A percentile compares a stretch with the other conserved stretches of the same genome.
Evolutionary conservation across 2,113 vertebrate species (phyloP).

Genomic region (Synchiropus splendidus): DNA sequence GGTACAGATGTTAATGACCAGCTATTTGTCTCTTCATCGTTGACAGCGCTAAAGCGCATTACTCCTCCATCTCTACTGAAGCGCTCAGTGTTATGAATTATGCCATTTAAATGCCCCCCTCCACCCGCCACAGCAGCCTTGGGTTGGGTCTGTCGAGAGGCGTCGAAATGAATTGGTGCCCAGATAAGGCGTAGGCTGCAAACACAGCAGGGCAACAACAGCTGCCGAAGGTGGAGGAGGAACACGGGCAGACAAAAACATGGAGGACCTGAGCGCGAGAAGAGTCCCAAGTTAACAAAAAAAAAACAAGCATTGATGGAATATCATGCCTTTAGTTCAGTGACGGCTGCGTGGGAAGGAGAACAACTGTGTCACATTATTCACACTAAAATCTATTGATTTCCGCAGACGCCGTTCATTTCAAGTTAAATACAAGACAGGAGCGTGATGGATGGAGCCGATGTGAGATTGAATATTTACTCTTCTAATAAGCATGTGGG

Average conservation of each 20-base stretch:
- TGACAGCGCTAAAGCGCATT: slow-evolving; percentile 52
- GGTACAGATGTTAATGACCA: slow-evolving; percentile 37
- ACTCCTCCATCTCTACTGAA: slow-evolving; percentile 31
- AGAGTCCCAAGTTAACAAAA: slow-evolving; percentile 28
- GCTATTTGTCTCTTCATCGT: slow-evolving; percentile 45
- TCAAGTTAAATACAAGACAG: slow-evolving; percentile 30
- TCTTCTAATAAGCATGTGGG: too few species aligned
- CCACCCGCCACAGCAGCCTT: slow-evolving; percentile 34
- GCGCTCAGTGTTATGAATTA: slow-evolving; percentile 47
- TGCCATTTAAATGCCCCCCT: slow-evolving; percentile 50
- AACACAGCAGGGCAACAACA: slow-evolving; percentile 50
- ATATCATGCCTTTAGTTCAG: slow-evolving; percentile 18
- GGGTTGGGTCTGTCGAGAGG: slow-evolving; percentile 47
- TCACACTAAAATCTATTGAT: slow-evolving; percentile 48
- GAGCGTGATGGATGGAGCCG: slow-evolving; percentile 28
- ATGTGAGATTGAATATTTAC: slow-evolving; percentile 14
- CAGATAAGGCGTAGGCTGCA: slow-evolving; percentile 53
- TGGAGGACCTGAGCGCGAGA: slow-evolving; percentile 18
- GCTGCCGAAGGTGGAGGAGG: slow-evolving; percentile 41
- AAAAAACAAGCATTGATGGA: slow-evolving; percentile 37
- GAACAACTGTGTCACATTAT: too few species aligned
- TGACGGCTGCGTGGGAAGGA: slow-evolving; percentile 22
- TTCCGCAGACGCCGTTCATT: slow-evolving; percentile 42
- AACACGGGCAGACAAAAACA: slow-evolving; percentile 1
- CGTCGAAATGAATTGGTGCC: slow-evolving; percentile 52